A percentile compares a stretch with the other conserved stretches of the same genome.
phyloP scores from a whole-genome alignment of 1,140 invertebrate species.

The Micrasema longulum region DNA sequence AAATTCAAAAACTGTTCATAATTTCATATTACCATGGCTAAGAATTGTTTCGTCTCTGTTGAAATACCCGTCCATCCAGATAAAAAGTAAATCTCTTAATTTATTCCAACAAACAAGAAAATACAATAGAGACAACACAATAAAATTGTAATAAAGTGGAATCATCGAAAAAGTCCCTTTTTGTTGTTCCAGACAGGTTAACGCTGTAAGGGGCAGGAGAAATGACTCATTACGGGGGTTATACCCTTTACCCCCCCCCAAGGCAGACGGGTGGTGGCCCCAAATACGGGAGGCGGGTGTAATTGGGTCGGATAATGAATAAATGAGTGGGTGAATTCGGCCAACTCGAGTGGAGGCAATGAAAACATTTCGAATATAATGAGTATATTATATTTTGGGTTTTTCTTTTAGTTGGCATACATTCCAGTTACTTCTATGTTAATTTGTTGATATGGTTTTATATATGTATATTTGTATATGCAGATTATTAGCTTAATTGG shows the following conservation, averaged over 20 bases:
- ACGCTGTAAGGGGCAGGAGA: constrained; percentile 43
- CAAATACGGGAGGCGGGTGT: constrained; percentile 37
- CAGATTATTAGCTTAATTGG: no score
- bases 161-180: constrained; percentile 40
- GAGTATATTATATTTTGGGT: constrained; percentile 42
- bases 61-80: no score
- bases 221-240: constrained; percentile 39
- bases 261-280: constrained; percentile 1
- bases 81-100: constrained; percentile 11
- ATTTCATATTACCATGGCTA: no score
- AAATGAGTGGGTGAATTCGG: constrained; percentile 53
- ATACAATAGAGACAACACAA: constrained; percentile 36
- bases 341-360: constrained; percentile 45
- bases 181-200: constrained; percentile 40
- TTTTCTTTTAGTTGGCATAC: constrained; percentile 23
- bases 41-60: no score
- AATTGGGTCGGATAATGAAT: constrained; percentile 55
- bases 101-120: constrained; percentile 33
- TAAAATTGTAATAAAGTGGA: constrained; percentile 40
- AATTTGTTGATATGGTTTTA: not conserved
- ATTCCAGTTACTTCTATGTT: not conserved
- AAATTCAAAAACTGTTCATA: no score
- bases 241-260: constrained; percentile 30
- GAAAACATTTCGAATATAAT: constrained; percentile 44
- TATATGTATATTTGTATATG: no score